A percentile compares a stretch with the other conserved stretches of the same genome.
These are phyloP conservation scores for Tyto alba DNA, from an alignment of 2,113 vertebrate genomes.

Conservation along the genomic window DNA sequence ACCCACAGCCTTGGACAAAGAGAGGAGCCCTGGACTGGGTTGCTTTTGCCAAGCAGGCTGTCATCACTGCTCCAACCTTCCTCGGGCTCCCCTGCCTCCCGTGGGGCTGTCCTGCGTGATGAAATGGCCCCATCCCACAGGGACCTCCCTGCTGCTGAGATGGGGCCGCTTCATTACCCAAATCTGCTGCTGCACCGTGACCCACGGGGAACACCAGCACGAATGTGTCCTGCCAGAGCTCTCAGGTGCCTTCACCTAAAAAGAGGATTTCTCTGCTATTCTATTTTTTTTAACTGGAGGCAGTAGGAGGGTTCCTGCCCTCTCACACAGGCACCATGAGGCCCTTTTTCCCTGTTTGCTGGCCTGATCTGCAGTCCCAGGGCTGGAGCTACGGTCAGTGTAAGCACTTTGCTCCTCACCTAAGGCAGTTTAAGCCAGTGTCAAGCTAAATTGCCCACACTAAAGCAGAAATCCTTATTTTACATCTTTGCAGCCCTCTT, in stretches of 20 bases:
- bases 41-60: neutral
- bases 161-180: neutral
- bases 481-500: neutral
- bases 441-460: neutral
- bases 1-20: neutral
- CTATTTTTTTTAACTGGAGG: neutral
- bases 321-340: neutral
- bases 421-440: neutral
- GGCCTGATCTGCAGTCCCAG: neutral
- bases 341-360: neutral
- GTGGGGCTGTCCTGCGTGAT: rapidly evolving
- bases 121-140: neutral
- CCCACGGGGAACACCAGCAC: neutral
- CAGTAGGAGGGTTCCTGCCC: neutral
- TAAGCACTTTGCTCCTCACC: neutral
- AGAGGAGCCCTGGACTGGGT: neutral
- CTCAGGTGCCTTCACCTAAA: neutral
- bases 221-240: neutral
- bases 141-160: neutral
- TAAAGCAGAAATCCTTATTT: neutral
- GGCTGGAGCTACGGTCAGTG: neutral
- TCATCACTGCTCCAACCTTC: rapidly evolving
- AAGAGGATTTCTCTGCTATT: neutral
- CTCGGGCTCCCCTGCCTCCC: neutral
- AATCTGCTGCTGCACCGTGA: neutral